Evolutionary conservation across 1,140 invertebrate genomes (phyloP).

Genomic region (Penaeus indicus): DNA sequence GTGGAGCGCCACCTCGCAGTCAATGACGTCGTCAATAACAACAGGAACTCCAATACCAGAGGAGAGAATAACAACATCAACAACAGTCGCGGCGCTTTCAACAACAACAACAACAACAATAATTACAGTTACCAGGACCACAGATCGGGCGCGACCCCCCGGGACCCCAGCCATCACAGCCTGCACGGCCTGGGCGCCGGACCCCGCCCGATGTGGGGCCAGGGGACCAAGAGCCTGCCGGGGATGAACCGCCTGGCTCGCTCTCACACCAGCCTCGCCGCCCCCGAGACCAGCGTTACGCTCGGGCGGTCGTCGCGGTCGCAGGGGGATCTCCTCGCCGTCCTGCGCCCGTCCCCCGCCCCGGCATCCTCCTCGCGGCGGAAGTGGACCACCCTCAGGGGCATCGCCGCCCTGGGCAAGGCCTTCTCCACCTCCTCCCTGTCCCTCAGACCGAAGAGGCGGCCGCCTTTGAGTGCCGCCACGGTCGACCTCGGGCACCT

Average conservation of each 20-base stretch:
- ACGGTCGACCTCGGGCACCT: conserved; percentile 27
- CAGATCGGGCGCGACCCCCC: too few relatives aligned
- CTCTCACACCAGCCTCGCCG: conserved; percentile 24
- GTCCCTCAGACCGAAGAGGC: conserved; percentile 12
- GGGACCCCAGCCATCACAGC: background rate
- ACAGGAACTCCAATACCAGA: background rate
- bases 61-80: background rate
- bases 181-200: background rate
- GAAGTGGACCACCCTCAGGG: conserved; percentile 41
- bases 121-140: background rate
- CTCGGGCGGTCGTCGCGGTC: conserved; percentile 24
- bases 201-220: background rate
- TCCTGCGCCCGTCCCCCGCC: background rate
- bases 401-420: conserved; percentile 21
- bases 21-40: conserved; percentile 26
- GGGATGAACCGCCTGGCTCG: conserved; percentile 1
- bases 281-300: background rate
- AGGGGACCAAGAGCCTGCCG: background rate
- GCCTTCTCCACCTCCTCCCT: conserved; percentile 40
- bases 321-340: conserved; percentile 23
- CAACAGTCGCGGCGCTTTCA: background rate
- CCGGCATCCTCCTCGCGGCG: background rate
- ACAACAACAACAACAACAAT: background rate
- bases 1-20: conserved; percentile 21
- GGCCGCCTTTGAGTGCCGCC: background rate